Conservation (phyloP, 2,113 vertebrate genomes). For the Microcebus ravelobensis region DNA sequence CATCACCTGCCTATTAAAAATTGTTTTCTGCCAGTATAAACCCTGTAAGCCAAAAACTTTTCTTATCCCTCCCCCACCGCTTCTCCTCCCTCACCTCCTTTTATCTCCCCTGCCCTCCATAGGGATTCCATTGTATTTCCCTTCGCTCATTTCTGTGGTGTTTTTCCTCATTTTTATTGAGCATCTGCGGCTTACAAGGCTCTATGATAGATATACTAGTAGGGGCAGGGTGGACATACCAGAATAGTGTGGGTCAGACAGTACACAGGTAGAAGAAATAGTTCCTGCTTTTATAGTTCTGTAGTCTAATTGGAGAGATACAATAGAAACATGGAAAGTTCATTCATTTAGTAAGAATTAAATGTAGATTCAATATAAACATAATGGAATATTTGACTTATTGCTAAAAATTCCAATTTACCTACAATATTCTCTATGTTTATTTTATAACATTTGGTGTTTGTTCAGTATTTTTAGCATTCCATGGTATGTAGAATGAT, state of each 20-base stretch:
- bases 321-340: not conserved
- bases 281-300: not conserved
- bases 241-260: not conserved
- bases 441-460: not conserved
- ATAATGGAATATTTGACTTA: not conserved
- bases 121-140: not conserved
- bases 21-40: not conserved
- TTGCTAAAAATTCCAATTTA: not conserved
- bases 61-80: not conserved
- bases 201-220: not conserved
- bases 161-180: not conserved
- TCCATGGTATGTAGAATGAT: not conserved
- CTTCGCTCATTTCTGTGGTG: not conserved
- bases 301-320: not conserved
- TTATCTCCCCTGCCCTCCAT: too few species aligned
- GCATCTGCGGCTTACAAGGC: not conserved
- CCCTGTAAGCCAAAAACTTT: not conserved
- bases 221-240: not conserved
- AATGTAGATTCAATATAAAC: not conserved
- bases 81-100: too few species aligned
- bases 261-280: not conserved
- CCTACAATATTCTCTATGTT: not conserved
- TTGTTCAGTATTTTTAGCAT: not conserved
- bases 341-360: slow-evolving; percentile 8
- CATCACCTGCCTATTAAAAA: not conserved